phyloP scores from a whole-genome alignment of 2,113 vertebrate genomes.

The Mirounga angustirostris region DNA sequence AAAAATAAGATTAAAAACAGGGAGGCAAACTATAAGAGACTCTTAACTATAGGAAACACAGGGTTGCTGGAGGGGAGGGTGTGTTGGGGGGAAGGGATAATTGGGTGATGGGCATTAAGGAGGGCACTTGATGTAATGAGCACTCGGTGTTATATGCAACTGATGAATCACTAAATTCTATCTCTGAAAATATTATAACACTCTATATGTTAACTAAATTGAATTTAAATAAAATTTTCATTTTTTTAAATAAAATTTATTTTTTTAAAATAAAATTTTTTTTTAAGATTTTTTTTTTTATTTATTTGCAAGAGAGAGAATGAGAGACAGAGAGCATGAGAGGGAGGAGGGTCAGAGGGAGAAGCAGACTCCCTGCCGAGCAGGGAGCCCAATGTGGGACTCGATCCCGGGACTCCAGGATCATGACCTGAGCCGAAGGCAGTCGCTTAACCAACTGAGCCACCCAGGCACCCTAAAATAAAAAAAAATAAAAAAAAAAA shows the following conservation, averaged over 20 bases:
- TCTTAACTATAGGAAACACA: neutral
- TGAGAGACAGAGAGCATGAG: too few species aligned
- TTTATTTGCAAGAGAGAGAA: too few species aligned
- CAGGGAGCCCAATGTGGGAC: too few species aligned
- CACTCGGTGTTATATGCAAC: neutral
- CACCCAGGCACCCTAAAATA: too few species aligned
- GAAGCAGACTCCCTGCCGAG: too few species aligned
- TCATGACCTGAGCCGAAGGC: too few species aligned
- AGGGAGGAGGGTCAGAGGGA: too few species aligned
- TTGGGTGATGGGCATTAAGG: neutral
- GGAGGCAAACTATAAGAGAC: neutral
- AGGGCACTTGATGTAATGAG: neutral
- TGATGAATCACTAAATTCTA: neutral
- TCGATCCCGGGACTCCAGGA: too few species aligned
- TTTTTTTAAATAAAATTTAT: neutral
- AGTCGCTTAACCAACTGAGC: too few species aligned
- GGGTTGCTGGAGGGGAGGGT: neutral
- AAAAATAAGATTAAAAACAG: neutral
- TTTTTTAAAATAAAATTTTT: too few species aligned
- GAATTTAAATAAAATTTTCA: neutral
- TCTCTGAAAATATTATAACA: neutral
- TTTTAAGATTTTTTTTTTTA: too few species aligned
- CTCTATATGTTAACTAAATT: neutral
- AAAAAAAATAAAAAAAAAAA: too few species aligned
- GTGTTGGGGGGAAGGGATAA: neutral